Evolutionary conservation across 2,888 invertebrate genomes (phyloP), one percentile per base, ranked within the genome.

Genomic region (Eucriotettix oculatus): DNA sequence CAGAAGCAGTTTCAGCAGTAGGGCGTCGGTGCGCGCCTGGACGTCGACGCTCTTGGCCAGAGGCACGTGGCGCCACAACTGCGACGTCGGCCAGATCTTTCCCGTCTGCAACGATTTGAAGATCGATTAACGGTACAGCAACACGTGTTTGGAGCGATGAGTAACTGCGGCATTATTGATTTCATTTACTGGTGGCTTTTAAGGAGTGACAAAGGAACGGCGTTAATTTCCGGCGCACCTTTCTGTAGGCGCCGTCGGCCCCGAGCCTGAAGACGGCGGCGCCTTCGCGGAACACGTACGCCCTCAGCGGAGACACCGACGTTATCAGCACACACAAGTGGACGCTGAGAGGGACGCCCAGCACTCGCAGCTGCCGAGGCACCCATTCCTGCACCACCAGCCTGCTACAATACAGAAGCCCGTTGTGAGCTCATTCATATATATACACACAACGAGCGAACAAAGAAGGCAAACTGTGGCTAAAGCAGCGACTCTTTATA

Each of bases 311-410:
- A 16, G 66, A 65, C 42, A 72, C 58, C 0, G 73, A 72, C 12
- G 72, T 72, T 52, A 73, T 68, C 41, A 73, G 63, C 10, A 73
- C 68, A 59, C 69, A 71, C 10, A 71, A 62, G 29, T 69, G 67
- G 29, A 72, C 67, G 53, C 68, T 68, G 40, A 73, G 66, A 0
- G 70, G 68, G 52, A 66, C 65, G 1, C 69, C 69, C 58, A 68
- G 67, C 16, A 72, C 65, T 17, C 66, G 65, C 42, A 71, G 66
- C 11, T 70, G 69, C 62, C 59, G 56, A 17, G 63, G 62, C 29
- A 64, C 54, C 40, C 56, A 63, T 57, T 64, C 54, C 54, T 64
- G 60, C 1, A 63, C 60, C 17, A 63, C 16, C 16, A 16, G 12
- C 52, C 29, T 29, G 29, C 29, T 29, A 7, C 29, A 29, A 29